phyloP scores from a whole-genome alignment of 1,140 invertebrate genomes.

The Melipona quadrifasciata region DNA sequence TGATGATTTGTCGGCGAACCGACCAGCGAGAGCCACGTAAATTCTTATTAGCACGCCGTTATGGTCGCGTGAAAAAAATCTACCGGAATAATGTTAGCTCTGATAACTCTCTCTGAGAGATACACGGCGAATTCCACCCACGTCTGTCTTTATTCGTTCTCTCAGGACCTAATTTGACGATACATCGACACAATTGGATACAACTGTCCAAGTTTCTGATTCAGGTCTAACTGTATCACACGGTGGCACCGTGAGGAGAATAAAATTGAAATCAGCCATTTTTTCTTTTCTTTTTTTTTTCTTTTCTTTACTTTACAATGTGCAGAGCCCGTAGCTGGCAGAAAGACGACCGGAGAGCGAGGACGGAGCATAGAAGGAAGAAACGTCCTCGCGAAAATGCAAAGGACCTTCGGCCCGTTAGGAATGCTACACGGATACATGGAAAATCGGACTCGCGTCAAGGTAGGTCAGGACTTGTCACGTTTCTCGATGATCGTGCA shows the following conservation, averaged over 20 bases:
- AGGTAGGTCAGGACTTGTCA: conserved; percentile 81
- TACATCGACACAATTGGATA: not conserved
- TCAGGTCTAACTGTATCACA: not conserved
- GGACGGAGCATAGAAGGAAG: conserved; percentile 53
- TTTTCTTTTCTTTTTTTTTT: not conserved
- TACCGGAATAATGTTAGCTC: conserved; percentile 23
- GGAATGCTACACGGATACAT: conserved; percentile 84
- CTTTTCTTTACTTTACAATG: conserved; percentile 40
- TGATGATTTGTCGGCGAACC: conserved; percentile 64
- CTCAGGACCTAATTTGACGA: not conserved
- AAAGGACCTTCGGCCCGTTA: conserved; percentile 84
- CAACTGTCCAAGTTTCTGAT: not conserved
- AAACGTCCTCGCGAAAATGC: conserved; percentile 86
- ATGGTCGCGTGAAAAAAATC: conserved; percentile 58
- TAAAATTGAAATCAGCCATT: not conserved
- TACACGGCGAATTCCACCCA: not conserved
- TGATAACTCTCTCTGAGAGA: conserved; percentile 4
- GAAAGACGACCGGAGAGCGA: conserved; percentile 31
- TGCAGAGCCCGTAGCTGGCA: conserved; percentile 61
- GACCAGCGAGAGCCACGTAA: conserved; percentile 67
- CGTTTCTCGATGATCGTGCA: not conserved
- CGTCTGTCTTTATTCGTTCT: not conserved
- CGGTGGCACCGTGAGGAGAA: not conserved
- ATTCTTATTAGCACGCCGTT: conserved; percentile 71
- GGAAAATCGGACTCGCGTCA: conserved; percentile 83